Base-by-base conservation (phyloP, 2,797 vertebrate species). In the Leucoraja ocellata region DNA sequence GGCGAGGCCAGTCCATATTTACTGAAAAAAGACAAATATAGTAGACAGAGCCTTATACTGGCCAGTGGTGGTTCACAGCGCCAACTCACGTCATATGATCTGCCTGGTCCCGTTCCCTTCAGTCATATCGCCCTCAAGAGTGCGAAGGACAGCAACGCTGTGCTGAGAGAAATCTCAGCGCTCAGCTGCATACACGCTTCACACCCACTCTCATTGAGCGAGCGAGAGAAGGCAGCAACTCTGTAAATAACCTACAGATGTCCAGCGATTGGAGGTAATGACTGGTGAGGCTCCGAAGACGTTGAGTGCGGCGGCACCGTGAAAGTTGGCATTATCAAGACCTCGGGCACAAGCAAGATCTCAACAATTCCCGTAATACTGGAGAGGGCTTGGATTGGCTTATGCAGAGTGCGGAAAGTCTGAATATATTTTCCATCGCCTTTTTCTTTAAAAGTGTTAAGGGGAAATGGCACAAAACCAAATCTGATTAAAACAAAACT, bases 101-200 rank as follows among this genome's bases (percentile, higher is more conserved):
- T 74, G 90, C 90, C 46, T 23, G 16, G 68, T 28, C 32, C 90
- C 74, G 32, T 54, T 91, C 68, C 73, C 32, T 39, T 92, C 90
- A 92, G 90, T 92, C 90, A 92, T 54, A 92, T 92, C 90, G 90
- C 90, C 90, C 90, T 92, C 90, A 92, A 92, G 90, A 92, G 90
- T 92, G 90, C 71, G 71, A 92, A 76, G 65, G 5, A 73, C 71
- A 54, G 46, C 90, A 92, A 39, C 90, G 90, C 68, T 11, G 90
- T 14, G 21, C 90, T 46, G 68, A 23, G 63, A 92, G 68, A 74
- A 46, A 74, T 54, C 90, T 76, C 25, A 54, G 90, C 68, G 39
- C 71, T 73, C 90, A n/a, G n/a, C 71, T 46, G 90, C 71, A 14
- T 13, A 8, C 90, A 73, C 90, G 36, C 90, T 54, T 76, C 71